Base-by-base conservation (phyloP, 37 sponge, comb jelly and placozoan genomes). In the Ianthella basta region DNA sequence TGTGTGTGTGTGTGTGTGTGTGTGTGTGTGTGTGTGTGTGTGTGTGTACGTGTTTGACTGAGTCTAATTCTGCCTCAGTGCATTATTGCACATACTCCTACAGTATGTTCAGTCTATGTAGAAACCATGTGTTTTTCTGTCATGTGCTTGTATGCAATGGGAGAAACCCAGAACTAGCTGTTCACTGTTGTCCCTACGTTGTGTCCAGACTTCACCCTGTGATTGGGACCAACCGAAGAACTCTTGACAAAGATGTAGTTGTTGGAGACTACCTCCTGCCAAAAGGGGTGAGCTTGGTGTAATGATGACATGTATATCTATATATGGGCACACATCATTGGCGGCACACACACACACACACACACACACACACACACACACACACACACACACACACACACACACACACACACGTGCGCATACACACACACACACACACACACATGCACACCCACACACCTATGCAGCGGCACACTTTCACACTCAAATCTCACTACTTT, bases 21-120 rank as follows among this genome's bases (percentile, higher is more conserved):
- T 64, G 66, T 64, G 66, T 64, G 66, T 64, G 66, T 64, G 66
- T 64, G 66, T 64, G 66, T 64, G 66, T 64, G 66, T 64, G 66
- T 64, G 66, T 64, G 66, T 64, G 66, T 64, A 16, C 27, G 66
- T 64, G 66, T 64, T 24, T 64, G 66, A 29, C 29, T 64, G 66
- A 29, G 66, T 64, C 29, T 64, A 16, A 29, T 24, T 64, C 29
- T 64, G 66, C 27, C 29, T 64, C 29, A 29, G 66, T 64, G 66
- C 27, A 30, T 64, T 24, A 10, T 10, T 64, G 66, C 27, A 30
- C n/a, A 64, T 64, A 30, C n/a, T 56, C 18, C 16, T 56, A 15
- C 59, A 56, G 16, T 56, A 56, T 15, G 18, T 56, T 56, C 59
- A 56, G 16, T 56, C 16, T 56, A 18, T 56, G 15, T 56, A 56